Percentiles rank a stretch among this genome's conserved stretches.
Conservation (phyloP, 2,888 invertebrate genomes). For the Panopea generosa region DNA sequence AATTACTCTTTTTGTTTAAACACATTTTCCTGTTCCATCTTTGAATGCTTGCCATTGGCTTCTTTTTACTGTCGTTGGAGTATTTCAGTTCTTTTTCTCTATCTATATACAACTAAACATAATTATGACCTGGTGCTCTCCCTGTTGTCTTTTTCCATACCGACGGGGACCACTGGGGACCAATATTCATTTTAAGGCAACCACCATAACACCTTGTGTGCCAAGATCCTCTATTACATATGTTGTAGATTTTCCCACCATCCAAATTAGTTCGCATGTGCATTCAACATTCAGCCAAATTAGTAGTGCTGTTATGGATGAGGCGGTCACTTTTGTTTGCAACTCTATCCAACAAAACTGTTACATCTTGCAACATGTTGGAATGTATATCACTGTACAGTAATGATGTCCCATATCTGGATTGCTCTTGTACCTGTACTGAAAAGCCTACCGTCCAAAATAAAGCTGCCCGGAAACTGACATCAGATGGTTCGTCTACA, state of each 20-base stretch:
- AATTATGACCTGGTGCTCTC: conserved; percentile 19
- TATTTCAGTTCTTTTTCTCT: too few relatives aligned
- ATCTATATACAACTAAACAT: background rate
- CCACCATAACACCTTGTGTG: conserved; percentile 57
- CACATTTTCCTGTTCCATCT: too few relatives aligned
- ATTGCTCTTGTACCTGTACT: too few relatives aligned
- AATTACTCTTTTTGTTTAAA: too few relatives aligned
- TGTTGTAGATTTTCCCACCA: conserved; percentile 54
- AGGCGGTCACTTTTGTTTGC: conserved; percentile 26
- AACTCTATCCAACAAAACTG: background rate
- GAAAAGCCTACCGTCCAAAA: too few relatives aligned
- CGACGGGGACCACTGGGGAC: conserved; percentile 39
- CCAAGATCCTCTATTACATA: conserved; percentile 56
- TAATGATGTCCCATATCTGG: too few relatives aligned
- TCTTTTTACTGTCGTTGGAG: too few relatives aligned
- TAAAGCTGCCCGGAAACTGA: too few relatives aligned
- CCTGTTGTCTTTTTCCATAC: conserved; percentile 15
- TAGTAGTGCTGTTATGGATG: conserved; percentile 25
- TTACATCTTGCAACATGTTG: background rate
- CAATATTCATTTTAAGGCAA: conserved; percentile 18
- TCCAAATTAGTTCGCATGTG: conserved; percentile 54
- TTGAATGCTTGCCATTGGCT: too few relatives aligned
- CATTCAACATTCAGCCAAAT: conserved; percentile 44
- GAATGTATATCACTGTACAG: too few relatives aligned
- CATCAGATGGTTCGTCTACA: too few relatives aligned